Evolutionary conservation across 2,113 vertebrate species (phyloP).

Genomic region (Madoqua kirkii): DNA sequence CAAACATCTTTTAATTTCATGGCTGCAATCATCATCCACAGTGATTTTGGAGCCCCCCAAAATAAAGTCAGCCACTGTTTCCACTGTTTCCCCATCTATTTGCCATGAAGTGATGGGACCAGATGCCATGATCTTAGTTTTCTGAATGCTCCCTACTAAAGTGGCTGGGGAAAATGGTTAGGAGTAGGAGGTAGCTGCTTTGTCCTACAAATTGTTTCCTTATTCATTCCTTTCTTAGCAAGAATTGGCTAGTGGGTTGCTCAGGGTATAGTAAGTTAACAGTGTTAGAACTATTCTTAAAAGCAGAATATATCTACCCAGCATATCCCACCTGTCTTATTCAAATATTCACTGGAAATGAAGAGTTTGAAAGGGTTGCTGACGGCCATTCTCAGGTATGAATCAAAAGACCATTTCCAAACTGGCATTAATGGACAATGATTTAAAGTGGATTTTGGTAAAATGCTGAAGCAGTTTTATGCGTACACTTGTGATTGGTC

Average conservation of each 20-base stretch:
- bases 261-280: background rate
- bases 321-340: background rate
- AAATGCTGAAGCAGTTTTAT: background rate
- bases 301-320: background rate
- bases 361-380: background rate
- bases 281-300: background rate
- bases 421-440: background rate
- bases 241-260: background rate
- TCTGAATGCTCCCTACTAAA: background rate
- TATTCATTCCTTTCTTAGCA: background rate
- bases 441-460: background rate
- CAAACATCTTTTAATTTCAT: too few species aligned
- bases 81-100: too few species aligned
- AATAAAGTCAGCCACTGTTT: too few species aligned
- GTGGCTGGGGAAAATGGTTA: background rate
- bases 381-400: background rate
- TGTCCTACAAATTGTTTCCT: background rate
- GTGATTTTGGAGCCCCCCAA: too few species aligned
- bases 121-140: too few species aligned
- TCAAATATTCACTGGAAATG: background rate
- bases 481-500: background rate
- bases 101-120: too few species aligned
- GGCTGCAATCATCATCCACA: too few species aligned
- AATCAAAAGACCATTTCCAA: background rate
- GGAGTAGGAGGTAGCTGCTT: background rate